These are phyloP conservation scores for Drosophila sp. DNA, from an alignment of 1,140 invertebrate genomes.

Conservation along the genomic window DNA sequence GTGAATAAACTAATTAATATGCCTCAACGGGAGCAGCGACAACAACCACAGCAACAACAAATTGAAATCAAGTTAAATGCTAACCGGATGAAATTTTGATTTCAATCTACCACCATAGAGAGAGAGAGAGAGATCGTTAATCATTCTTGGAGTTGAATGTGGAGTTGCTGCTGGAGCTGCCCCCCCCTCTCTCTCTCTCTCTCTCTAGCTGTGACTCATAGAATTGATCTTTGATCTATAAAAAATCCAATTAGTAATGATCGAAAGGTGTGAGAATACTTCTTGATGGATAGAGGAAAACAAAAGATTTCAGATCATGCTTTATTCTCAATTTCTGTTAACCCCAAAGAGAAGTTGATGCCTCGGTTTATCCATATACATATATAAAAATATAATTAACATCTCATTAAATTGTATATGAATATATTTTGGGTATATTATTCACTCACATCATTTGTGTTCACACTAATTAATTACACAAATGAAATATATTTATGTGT, in stretches of 20 bases:
- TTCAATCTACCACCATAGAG: slow-evolving; percentile 26
- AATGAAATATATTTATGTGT: neutral
- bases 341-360: too few species aligned
- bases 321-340: too few species aligned
- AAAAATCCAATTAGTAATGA: neutral
- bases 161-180: neutral
- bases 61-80: slow-evolving; percentile 25
- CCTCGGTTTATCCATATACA: neutral
- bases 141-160: slow-evolving; percentile 24
- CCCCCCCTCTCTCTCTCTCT: neutral
- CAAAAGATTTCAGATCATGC: too few species aligned
- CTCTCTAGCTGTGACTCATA: slow-evolving; percentile 33
- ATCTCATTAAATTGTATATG: neutral
- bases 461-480: neutral
- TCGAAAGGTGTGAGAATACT: neutral
- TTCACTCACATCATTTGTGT: neutral
- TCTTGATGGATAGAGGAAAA: neutral
- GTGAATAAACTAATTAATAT: slow-evolving; percentile 76
- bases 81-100: slow-evolving; percentile 64
- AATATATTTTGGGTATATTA: neutral
- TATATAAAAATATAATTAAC: neutral
- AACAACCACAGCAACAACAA: slow-evolving; percentile 7
- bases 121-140: slow-evolving; percentile 41
- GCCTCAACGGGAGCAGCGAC: slow-evolving; percentile 22
- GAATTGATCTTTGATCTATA: slow-evolving; percentile 28